These are phyloP conservation scores for Xiphophorus birchmanni DNA, from an alignment of 2,797 vertebrate genomes.

Conservation along the genomic window DNA sequence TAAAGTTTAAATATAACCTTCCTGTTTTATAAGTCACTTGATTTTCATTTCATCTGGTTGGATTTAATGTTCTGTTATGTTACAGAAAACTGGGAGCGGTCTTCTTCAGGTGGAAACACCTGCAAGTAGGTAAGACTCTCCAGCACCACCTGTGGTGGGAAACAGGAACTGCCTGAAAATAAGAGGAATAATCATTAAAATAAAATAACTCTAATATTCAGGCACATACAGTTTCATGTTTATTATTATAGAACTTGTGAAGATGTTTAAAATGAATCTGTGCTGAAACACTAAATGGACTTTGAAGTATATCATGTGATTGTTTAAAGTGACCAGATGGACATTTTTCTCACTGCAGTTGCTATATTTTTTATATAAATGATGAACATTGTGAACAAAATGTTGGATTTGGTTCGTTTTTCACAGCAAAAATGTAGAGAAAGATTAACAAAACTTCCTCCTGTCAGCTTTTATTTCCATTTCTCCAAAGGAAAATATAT, in stretches of 20 bases:
- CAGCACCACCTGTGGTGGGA: not conserved
- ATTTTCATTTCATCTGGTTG: not conserved
- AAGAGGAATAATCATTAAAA: not conserved
- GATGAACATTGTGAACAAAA: conserved; percentile 24
- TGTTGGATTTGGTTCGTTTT: not conserved
- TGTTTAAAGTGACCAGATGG: conserved; percentile 10
- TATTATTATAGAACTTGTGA: not conserved
- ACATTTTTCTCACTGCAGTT: conserved; percentile 30
- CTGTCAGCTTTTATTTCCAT: not conserved
- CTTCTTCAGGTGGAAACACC: not conserved
- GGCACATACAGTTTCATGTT: not conserved
- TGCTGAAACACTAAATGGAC: conserved; percentile 1
- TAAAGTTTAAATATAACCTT: not conserved
- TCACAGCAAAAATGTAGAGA: not conserved
- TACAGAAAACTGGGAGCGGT: not conserved
- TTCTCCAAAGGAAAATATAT: not conserved
- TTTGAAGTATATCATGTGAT: not conserved
- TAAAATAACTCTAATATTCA: not conserved
- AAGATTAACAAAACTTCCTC: not conserved
- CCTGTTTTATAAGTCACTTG: not conserved
- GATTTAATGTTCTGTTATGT: not conserved
- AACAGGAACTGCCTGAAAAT: not conserved
- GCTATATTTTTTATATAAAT: conserved; percentile 45
- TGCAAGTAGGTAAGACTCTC: not conserved
- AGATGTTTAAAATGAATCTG: not conserved